Percentiles rank a stretch among this genome's conserved stretches.
phyloP scores from a whole-genome alignment of 2,888 invertebrate species.

The Tubulanus polymorphus region DNA sequence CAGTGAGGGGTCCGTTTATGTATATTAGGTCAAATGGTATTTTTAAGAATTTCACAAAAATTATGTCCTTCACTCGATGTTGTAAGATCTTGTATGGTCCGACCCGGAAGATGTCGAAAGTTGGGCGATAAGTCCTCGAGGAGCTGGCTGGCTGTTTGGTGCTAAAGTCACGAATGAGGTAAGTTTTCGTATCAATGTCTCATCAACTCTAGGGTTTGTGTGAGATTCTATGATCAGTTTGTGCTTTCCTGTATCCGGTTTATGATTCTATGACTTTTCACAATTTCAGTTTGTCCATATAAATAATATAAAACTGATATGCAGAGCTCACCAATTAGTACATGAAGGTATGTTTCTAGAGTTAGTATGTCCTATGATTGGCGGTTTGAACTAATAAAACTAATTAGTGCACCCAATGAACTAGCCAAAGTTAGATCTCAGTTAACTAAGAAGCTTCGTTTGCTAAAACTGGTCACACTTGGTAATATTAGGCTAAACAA shows the following conservation, averaged over 20 bases:
- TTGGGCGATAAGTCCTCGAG: slow-evolving; percentile 91
- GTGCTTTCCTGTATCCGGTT: background rate
- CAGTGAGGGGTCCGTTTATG: no score
- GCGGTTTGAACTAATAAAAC: no score
- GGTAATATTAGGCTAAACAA: no score
- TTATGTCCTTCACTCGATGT: no score
- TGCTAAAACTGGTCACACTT: no score
- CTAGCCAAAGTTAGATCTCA: no score
- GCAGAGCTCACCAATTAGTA: slow-evolving; percentile 97
- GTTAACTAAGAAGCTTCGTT: no score
- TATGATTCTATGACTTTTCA: background rate
- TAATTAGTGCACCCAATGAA: no score
- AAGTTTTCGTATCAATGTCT: slow-evolving; percentile 9
- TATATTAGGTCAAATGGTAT: no score
- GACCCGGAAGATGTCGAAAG: slow-evolving; percentile 96
- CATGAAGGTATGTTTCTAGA: slow-evolving; percentile 77
- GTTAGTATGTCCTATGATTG: no score
- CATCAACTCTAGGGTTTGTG: background rate
- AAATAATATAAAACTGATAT: slow-evolving; percentile 88
- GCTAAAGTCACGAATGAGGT: slow-evolving; percentile 77
- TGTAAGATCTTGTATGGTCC: slow-evolving; percentile 92
- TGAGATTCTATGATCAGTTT: background rate
- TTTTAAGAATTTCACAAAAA: no score
- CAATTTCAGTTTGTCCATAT: slow-evolving; percentile 74
- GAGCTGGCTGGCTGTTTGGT: slow-evolving; percentile 97